Base-by-base conservation (phyloP, 2,797 vertebrate species). In the Squalus acanthias region DNA sequence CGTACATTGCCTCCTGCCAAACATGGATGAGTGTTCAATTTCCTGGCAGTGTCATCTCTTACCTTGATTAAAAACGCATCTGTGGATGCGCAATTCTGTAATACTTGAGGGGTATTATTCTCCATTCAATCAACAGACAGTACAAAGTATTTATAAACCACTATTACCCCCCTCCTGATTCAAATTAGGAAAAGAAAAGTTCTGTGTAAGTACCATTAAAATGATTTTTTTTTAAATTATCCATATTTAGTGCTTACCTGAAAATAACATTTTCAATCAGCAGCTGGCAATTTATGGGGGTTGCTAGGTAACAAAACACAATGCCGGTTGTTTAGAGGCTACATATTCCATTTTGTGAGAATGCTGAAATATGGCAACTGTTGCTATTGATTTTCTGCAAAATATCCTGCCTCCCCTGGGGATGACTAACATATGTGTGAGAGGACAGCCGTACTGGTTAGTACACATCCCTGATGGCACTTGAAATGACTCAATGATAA, bases 241-340 rank as follows among this genome's bases (percentile, higher is more conserved):
- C 39, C 39, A 85, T 7, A 46, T 85, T 85, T 46, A 85, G 15
- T 85, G 17, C 79, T 50, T 50, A 85, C 79, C 13, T 85, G 79
- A 85, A 85, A 22, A 50, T 85, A 50, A 46, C 79, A 50, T 20
- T 85, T 85, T 85, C 39, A 85, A 7, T 85, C 79, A 46, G 39
- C 79, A 50, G 39, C 39, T 85, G 39, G 79, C n/a, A 85, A 85
- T 22, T 85, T 39, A 85, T 50, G 79, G 4, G 79, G 79, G 79
- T 85, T 85, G 79, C 79, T 85, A 85, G 79, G 79, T 85, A 85
- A 85, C 79, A 85, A 85, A 85, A 85, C 79, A 85, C 39, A 20
- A 20, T 85, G 13, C 17, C 20, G 46, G 39, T 85, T 46, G 79
- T 39, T 22, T 46, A 22, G 39, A 85, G 39, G 39, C 17, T 22